Evolutionary conservation across 2,888 invertebrate genomes (phyloP), one percentile per base, ranked within the genome.

Genomic region (Limnephilus marmoratus): DNA sequence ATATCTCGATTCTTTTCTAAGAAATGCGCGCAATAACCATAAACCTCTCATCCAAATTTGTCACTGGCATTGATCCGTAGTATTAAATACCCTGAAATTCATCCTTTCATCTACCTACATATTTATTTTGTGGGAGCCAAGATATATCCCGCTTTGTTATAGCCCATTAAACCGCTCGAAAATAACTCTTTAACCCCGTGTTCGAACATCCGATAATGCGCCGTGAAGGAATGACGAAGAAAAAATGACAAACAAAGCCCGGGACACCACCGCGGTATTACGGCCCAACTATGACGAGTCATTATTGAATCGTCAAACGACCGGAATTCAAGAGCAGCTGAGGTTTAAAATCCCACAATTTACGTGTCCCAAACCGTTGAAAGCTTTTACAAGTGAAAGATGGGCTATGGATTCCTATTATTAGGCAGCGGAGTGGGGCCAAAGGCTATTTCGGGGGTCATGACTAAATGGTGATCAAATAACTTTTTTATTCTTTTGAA

Each of bases 121-220:
- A 68, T 68, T 68, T 68, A 68, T 68, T 68, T 68, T 24, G 68
- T 68, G 86, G 91, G 91, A 81, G 90, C 87, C 45, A 85, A 34
- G 90, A 53, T 85, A 89, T 88, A 86, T 91, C 91, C 91, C 90
- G 92, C 80, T 90, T 91, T 91, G 92, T 93, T 93, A 93, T 90
- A 86, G 93, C 88, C 93, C 93, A 93, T 93, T 90, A 93, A 93
- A 91, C 91, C 86, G 81, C 68, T 92, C 91, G 90, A 92, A 93
- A 93, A 93, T 93, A 93, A 90, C 93, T 92, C 85, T 90, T 93
- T 90, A 91, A 91, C 90, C 90, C 86, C 90, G 68, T 49, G 86
- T 90, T 91, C 90, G 90, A 93, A 83, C 81, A 91, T 81, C 90
- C 91, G 90, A 91, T 92, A 93, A 91, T 81, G 90, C 93, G 87